Evolutionary conservation across 2,888 invertebrate species (phyloP), one percentile per base, ranked within the genome.

Genomic region (Bhutanitis thaidina): DNA sequence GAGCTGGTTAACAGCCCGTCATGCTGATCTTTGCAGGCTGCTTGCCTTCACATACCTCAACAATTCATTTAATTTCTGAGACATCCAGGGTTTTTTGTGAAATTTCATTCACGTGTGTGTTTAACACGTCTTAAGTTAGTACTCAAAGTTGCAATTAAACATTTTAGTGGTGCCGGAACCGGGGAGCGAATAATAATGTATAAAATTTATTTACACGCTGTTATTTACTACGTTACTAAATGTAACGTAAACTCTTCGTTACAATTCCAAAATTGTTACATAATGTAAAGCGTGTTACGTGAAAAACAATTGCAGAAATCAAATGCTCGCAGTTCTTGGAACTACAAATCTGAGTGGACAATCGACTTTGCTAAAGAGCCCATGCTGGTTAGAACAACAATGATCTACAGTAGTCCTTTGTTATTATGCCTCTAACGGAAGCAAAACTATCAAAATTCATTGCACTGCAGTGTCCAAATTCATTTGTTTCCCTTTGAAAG

Each of bases 371-470:
- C 67, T 66, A 64, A 68, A 70, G 67, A 74, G 57, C 76, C 74
- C 80, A 71, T 74, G 79, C 52, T 52, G 52, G 27, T 52, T n/a
- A 36, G 15, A n/a, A 43, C 36, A 25, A 83, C 80, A 83, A 86
- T 73, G 64, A 66, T 58, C 53, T 59, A 65, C 77, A 74, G 80
- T 74, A 80, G 78, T 67, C 72, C 67, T 64, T 61, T 62, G 66
- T 76, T 74, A 77, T 82, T 79, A 81, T 81, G 67, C 69, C 58
- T 69, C 72, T 78, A 58, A 71, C 77, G 77, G 78, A 85, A 83
- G 79, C 77, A 77, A 74, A 73, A 71, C 57, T 60, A 72, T 71
- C 64, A 65, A 67, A 71, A 62, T 62, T 65, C 69, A 75, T 83
- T 82, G 80, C 80, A 66, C 59, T 50, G 60, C 65, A 66, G 67